Percentiles rank a stretch among this genome's conserved stretches.
phyloP scores from a whole-genome alignment of 2,113 vertebrate genomes.

The Anser brachyrhynchus region DNA sequence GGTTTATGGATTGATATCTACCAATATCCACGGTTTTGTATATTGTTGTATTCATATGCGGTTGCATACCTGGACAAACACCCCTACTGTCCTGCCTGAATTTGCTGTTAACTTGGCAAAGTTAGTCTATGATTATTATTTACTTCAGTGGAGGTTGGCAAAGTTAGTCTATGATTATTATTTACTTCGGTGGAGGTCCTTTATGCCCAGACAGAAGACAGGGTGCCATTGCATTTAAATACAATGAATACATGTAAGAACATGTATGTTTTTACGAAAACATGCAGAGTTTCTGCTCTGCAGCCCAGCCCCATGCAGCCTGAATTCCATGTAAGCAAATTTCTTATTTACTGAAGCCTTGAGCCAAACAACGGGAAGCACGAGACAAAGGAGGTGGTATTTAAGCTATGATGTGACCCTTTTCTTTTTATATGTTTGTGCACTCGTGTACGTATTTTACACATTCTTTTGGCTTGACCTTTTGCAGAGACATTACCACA shows the following conservation, averaged over 20 bases:
- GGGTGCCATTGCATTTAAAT: background rate
- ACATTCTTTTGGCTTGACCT: background rate
- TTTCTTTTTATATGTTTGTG: background rate
- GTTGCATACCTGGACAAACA: background rate
- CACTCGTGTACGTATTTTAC: background rate
- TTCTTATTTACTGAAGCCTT: background rate
- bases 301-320: background rate
- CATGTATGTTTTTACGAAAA: background rate
- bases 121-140: background rate
- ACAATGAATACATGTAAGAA: background rate
- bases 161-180: background rate
- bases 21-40: background rate
- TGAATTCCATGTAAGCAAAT: background rate
- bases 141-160: background rate
- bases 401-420: background rate
- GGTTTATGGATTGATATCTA: background rate
- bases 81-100: background rate
- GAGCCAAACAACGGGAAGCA: background rate
- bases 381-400: background rate
- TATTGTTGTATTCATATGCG: fast-evolving
- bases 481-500: background rate
- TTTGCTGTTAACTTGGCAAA: background rate
- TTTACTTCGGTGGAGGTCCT: background rate
- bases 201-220: background rate
- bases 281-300: background rate